phyloP scores from a whole-genome alignment of 2,888 invertebrate species.

The Nudaria mundana region DNA sequence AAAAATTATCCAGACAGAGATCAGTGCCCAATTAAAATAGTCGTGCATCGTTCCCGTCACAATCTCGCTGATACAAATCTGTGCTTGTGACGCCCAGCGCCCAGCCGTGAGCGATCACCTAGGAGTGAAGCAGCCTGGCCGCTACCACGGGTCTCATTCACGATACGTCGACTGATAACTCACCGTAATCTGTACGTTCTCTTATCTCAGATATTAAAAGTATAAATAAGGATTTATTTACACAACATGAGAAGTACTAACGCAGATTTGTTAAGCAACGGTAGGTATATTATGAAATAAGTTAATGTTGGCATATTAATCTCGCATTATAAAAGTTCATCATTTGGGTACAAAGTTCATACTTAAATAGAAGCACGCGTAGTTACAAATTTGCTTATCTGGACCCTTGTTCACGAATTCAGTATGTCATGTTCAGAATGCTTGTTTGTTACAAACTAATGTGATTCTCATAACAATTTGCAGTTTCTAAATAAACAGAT shows the following conservation, averaged over 20 bases:
- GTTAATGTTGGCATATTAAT: slow-evolving; percentile 15
- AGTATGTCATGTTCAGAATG: background rate
- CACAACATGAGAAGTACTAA: background rate
- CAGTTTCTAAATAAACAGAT: background rate
- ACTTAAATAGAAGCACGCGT: background rate
- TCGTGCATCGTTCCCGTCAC: slow-evolving; percentile 77
- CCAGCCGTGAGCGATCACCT: slow-evolving; percentile 69
- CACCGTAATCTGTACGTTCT: slow-evolving; percentile 20
- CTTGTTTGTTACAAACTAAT: background rate
- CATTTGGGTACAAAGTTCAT: slow-evolving; percentile 17
- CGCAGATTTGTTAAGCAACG: background rate
- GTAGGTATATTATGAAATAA: slow-evolving; percentile 16
- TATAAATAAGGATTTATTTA: slow-evolving; percentile 26
- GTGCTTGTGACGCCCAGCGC: slow-evolving; percentile 57
- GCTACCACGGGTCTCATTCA: slow-evolving; percentile 28
- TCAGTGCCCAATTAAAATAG: slow-evolving; percentile 79
- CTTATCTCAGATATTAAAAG: slow-evolving; percentile 23
- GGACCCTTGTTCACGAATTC: slow-evolving; percentile 1
- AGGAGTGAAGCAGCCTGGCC: slow-evolving; percentile 26
- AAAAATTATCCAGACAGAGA: slow-evolving; percentile 64
- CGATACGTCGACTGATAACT: slow-evolving; percentile 38
- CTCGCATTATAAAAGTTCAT: slow-evolving; percentile 26
- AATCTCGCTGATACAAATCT: slow-evolving; percentile 69
- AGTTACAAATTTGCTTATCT: background rate
- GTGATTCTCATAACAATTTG: background rate